Base-by-base conservation (phyloP, 2,113 vertebrate genomes). In the Osmerus mordax region DNA sequence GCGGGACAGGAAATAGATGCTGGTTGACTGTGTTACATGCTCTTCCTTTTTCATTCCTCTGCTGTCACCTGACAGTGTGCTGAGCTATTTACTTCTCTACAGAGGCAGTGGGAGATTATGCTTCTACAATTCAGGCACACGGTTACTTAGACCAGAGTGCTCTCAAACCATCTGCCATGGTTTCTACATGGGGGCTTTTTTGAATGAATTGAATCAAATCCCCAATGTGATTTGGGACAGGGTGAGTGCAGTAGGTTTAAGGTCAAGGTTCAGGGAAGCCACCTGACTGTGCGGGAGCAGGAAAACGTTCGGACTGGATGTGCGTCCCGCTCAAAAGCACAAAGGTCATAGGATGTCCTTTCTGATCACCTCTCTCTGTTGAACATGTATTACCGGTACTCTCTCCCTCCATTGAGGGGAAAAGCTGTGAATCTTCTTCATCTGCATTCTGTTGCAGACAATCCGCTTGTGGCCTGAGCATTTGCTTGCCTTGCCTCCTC, bases 41-140 rank as follows among this genome's bases (percentile, higher is more conserved):
- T 73, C 78, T 85, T 89, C 84, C 87, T 87, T 83, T 87, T 80
- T 13, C 3, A 53, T 55, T 78, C 77, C 71, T 83, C 81, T 76
- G 81, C 79, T 80, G 75, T 85, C 83, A 84, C 80, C 86, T 86
- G 83, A 69, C 2, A 65, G 14, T 62, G 21, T 29, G 60, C 60
- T 29, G 21, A 14, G 25, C 60, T 25, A 2, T 25, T 13, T 25
- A 13, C 59, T 23, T 13, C n/a, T 11, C 58, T 21, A 60, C 58
- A 60, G 12, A n/a, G n/a, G 2, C 18, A 9, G n/a, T 3, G 21
- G 58, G 14, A 28, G 60, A 62, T 15, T 29, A 15, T 25, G 21
- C 13, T 23, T 14, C 12, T 23, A 15, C 60, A 18, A 8, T 62
- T 28, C 60, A 28, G 60, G 29, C 6, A 62, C 60, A 29, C 28